Evolutionary conservation across 2,113 vertebrate species (phyloP).

Genomic region (Scytalopus superciliaris): DNA sequence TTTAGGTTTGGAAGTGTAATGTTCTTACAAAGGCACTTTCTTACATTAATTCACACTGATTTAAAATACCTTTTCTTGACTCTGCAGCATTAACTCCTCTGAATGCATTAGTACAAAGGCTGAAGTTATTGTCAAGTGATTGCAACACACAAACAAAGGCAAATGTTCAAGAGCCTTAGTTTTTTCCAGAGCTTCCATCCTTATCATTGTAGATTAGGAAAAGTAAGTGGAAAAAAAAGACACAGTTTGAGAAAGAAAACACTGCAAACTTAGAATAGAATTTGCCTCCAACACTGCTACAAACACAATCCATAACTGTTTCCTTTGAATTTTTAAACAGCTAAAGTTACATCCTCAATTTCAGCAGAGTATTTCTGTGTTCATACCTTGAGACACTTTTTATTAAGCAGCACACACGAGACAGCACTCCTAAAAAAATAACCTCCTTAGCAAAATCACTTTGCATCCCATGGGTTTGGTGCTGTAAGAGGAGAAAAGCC

Average conservation of each 20-base stretch:
- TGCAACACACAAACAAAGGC: background rate
- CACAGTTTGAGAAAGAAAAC: background rate
- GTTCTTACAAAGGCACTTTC: background rate
- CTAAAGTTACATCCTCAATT: background rate
- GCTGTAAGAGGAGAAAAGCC: background rate
- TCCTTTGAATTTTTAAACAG: background rate
- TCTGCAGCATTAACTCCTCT: background rate
- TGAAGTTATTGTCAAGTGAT: background rate
- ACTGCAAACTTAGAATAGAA: background rate
- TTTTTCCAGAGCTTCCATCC: background rate
- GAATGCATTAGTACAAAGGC: background rate
- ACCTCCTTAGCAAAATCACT: background rate
- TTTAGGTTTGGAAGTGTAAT: background rate
- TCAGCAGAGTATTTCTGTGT: background rate
- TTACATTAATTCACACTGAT: background rate
- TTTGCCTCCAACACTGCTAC: background rate
- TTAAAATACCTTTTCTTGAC: background rate
- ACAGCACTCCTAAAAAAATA: background rate
- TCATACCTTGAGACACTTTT: background rate
- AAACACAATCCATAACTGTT: background rate
- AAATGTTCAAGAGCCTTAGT: background rate
- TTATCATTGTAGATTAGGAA: background rate
- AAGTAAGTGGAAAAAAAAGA: background rate
- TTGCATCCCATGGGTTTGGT: background rate
- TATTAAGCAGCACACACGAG: background rate